These are phyloP conservation scores for Brachionus rotundiformis DNA, from an alignment of 1,140 invertebrate genomes.

Conservation along the genomic window DNA sequence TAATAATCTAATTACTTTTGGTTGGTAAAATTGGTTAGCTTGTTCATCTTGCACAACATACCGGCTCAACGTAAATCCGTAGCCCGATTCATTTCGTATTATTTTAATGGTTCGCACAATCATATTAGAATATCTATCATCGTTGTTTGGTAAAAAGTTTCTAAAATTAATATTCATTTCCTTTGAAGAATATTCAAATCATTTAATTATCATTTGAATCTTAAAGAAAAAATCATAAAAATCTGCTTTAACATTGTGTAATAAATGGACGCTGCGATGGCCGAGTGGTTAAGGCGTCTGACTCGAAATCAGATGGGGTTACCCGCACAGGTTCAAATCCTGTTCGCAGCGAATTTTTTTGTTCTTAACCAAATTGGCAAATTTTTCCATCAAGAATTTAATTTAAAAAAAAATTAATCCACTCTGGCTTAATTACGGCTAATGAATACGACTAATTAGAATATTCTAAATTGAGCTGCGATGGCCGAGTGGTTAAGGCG, in stretches of 20 bases:
- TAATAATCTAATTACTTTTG: neutral
- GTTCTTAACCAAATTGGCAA: too few relatives aligned
- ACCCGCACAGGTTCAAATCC: slow-evolving; percentile 52
- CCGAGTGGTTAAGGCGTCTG: slow-evolving; percentile 52
- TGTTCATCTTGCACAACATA: neutral
- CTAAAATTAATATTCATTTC: neutral
- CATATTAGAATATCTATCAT: slow-evolving; percentile 5
- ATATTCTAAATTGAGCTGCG: slow-evolving; percentile 11
- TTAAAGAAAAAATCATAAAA: neutral
- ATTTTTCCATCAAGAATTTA: too few relatives aligned
- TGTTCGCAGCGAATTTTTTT: slow-evolving; percentile 50
- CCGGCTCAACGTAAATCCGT: slow-evolving; percentile 44
- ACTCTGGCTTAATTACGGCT: too few relatives aligned
- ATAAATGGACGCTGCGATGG: slow-evolving; percentile 32
- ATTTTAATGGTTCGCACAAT: neutral
- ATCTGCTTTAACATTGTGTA: neutral
- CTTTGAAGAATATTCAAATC: neutral
- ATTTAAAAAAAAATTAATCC: neutral
- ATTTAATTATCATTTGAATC: slow-evolving; percentile 35
- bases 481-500: slow-evolving; percentile 52
- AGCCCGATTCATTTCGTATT: slow-evolving; percentile 40
- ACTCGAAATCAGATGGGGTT: slow-evolving; percentile 51
- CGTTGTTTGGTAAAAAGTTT: neutral
- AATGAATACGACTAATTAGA: too few relatives aligned
- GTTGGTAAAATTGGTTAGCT: slow-evolving; percentile 27